Evolutionary conservation across 2,113 vertebrate species (phyloP).

Genomic region (Oceanites oceanicus): DNA sequence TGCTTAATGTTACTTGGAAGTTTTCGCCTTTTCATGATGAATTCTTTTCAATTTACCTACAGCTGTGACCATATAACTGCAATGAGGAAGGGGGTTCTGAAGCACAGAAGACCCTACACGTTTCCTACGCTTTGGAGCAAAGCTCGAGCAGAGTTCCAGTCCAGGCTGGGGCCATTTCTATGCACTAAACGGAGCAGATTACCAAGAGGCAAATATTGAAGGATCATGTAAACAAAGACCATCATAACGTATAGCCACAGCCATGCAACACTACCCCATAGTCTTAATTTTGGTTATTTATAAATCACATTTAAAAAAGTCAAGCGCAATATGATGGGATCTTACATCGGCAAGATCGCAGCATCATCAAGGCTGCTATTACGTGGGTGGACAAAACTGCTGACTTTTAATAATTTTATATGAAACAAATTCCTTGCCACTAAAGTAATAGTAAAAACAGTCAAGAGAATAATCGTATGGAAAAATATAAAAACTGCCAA

Average conservation of each 20-base stretch:
- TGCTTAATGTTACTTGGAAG: background rate
- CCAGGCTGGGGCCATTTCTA: background rate
- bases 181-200: rapidly evolving
- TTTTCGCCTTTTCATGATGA: background rate
- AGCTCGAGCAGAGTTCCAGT: background rate
- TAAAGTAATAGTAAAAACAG: background rate
- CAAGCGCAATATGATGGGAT: background rate
- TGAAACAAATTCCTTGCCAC: background rate
- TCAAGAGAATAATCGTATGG: background rate
- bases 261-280: background rate
- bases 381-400: background rate
- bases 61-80: background rate
- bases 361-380: background rate
- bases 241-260: background rate
- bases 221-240: background rate
- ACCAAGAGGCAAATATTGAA: background rate
- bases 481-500: background rate
- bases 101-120: background rate
- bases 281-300: background rate
- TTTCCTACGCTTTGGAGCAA: background rate
- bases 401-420: background rate
- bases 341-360: background rate
- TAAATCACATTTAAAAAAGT: background rate
- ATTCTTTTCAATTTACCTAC: background rate
- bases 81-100: background rate